Conservation (phyloP, 2,797 vertebrate genomes). For the Gallinago nigripennis region DNA sequence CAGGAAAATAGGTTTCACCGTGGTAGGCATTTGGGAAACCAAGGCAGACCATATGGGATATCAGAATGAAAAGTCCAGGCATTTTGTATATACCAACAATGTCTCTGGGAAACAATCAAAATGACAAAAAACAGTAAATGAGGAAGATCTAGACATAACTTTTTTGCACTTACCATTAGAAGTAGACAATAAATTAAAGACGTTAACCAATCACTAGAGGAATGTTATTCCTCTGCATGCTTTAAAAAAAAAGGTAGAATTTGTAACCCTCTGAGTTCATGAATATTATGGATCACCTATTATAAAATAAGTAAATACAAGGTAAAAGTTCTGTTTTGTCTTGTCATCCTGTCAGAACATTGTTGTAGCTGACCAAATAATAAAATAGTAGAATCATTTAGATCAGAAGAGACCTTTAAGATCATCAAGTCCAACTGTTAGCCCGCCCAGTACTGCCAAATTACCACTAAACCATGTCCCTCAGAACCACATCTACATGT, state of each 20-base stretch:
- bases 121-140: not conserved
- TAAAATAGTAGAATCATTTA: not conserved
- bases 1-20: constrained; percentile 12
- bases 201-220: not conserved
- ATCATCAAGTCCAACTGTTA: not conserved
- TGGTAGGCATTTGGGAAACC: not conserved
- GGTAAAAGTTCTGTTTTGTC: too few species aligned
- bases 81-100: constrained; percentile 39
- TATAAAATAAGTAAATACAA: too few species aligned
- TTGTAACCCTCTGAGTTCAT: not conserved
- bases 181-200: not conserved
- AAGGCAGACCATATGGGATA: constrained; percentile 9
- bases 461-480: not conserved
- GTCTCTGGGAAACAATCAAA: not conserved
- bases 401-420: not conserved
- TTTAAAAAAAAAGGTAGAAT: not conserved
- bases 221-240: not conserved
- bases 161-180: not conserved
- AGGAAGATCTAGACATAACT: not conserved
- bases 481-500: not conserved
- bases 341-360: too few species aligned
- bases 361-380: not conserved
- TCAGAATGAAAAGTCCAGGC: not conserved
- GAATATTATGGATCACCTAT: not conserved
- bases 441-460: not conserved